Evolutionary conservation across 1,140 invertebrate species (phyloP).

Genomic region (Cephus cinctus): DNA sequence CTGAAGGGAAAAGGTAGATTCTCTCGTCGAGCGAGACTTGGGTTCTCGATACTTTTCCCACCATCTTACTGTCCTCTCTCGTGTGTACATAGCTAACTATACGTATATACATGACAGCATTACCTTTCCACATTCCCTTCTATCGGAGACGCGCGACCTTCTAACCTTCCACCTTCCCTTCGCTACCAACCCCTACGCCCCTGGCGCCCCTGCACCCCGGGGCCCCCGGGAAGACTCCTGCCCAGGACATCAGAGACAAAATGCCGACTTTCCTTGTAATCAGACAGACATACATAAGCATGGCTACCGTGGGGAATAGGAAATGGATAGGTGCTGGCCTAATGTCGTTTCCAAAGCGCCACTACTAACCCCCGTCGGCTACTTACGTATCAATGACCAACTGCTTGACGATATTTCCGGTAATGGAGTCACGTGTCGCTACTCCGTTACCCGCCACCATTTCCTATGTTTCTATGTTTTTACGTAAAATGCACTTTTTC

Average conservation of each 20-base stretch:
- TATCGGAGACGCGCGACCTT: too few relatives aligned
- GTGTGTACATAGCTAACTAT: too few relatives aligned
- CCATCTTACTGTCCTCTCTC: too few relatives aligned
- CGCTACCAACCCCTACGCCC: background rate
- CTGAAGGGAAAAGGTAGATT: too few relatives aligned
- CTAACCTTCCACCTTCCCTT: background rate
- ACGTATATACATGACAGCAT: too few relatives aligned
- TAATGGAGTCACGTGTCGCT: background rate
- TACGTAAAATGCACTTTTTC: too few relatives aligned
- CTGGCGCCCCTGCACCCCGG: background rate
- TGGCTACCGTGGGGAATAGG: background rate
- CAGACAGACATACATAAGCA: constrained; percentile 7
- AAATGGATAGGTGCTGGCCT: background rate
- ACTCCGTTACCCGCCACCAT: background rate
- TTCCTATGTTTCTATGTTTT: too few relatives aligned
- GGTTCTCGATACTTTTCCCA: constrained; percentile 1
- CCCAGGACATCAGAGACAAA: constrained; percentile 11
- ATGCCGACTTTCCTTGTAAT: constrained; percentile 2
- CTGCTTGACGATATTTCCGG: too few relatives aligned
- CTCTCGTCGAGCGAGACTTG: background rate
- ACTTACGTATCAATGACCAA: background rate
- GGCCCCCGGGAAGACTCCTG: too few relatives aligned
- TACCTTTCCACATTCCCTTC: too few relatives aligned
- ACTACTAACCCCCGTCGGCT: too few relatives aligned
- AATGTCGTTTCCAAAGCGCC: too few relatives aligned